Percentiles rank a stretch among this genome's conserved stretches.
Conservation (phyloP, 2,888 invertebrate species). For the Andrena praecox region DNA sequence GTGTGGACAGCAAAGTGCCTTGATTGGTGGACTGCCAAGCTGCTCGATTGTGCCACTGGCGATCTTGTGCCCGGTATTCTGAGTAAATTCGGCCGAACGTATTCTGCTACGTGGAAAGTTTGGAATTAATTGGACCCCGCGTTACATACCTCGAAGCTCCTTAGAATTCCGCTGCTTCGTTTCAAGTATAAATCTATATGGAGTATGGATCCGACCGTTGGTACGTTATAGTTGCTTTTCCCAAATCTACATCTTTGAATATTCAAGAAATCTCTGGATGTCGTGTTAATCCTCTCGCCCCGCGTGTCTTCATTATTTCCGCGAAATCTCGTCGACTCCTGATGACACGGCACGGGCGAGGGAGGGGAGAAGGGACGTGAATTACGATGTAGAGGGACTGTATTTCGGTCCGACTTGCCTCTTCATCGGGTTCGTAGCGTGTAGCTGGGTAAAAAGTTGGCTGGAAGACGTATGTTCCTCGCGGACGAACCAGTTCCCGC, state of each 20-base stretch:
- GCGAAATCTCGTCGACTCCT: background rate
- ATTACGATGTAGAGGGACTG: background rate
- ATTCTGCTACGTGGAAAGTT: background rate
- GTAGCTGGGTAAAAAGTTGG: conserved; percentile 29
- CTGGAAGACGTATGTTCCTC: conserved; percentile 23
- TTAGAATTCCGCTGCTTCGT: background rate
- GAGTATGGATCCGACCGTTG: too few relatives aligned
- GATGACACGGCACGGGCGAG: background rate
- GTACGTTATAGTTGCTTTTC: too few relatives aligned
- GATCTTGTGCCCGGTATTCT: background rate
- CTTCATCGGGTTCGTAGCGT: conserved; percentile 24
- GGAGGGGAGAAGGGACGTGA: background rate
- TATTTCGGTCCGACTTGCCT: conserved; percentile 24
- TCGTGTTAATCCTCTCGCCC: background rate
- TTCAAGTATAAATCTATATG: background rate
- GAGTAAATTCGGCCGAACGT: background rate
- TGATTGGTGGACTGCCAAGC: conserved; percentile 42
- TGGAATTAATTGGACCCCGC: background rate
- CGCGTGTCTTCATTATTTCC: background rate
- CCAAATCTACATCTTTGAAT: background rate
- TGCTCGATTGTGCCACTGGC: conserved; percentile 19
- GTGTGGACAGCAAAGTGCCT: conserved; percentile 28
- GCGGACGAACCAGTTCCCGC: conserved; percentile 47
- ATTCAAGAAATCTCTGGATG: background rate
- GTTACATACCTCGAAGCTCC: background rate